Evolutionary conservation across 1,140 invertebrate species (phyloP), one percentile per base, ranked within the genome.

Genomic region (Nylanderia fulva): DNA sequence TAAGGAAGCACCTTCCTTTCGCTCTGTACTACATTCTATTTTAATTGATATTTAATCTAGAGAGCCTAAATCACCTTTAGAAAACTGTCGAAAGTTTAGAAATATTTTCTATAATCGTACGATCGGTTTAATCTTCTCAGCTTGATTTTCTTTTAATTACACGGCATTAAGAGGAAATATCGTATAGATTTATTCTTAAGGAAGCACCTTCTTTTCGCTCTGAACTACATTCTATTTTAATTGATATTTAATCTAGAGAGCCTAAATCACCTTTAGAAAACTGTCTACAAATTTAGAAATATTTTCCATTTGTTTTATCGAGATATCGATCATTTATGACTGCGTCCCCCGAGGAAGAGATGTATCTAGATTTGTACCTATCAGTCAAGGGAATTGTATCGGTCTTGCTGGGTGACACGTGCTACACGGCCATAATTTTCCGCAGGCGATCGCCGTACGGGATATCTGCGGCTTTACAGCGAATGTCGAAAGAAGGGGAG

Each of bases 381-480:
- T 64, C 68, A 76, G 58, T 36, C 80, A 21, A 63, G 58, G 24
- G 13, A n/a, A 52, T 21, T 27, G 71, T 48, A 48, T 54, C 33
- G 42, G 29, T 18, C 36, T 24, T 21, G 71, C 58, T 45, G 36
- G 2, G 27, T 27, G 29, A 61, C 58, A 52, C 15, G 36, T 15
- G 45, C 42, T 83, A 60, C 21, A 76, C 56, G 60, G 15, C 42
- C 29, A 61, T 84, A 75, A 84, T 45, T 84, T 84, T 82, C 66
- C 54, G 66, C 77, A 42, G 69, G 64, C 27, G 64, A 71, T 80
- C 77, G 77, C 45, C 64, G 48, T 33, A 33, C 21, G 48, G 60
- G 60, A 52, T 42, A 29, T 27, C 33, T 24, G 42, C n/a, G 33
- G 72, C 45, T 60, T 63, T 74, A 84, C 54, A 84, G 56, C 80